Evolutionary conservation across 1,140 invertebrate species (phyloP), one percentile per base, ranked within the genome.

Genomic region (Chironomus striatipennis): DNA sequence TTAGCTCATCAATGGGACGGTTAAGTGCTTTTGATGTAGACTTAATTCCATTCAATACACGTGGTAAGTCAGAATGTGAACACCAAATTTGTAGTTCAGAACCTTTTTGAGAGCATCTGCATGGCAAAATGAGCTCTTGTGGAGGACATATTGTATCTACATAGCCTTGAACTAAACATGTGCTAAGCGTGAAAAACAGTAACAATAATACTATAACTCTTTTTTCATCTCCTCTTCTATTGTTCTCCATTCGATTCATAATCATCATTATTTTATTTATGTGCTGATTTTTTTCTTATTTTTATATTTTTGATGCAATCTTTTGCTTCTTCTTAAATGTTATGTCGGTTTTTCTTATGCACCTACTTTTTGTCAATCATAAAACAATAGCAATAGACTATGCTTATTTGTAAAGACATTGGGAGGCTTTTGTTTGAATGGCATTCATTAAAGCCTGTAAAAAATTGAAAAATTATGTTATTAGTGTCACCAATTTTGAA

Each of bases 61-160:
- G 88, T 1, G 88, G 87, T 74, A 94, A 83, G 77, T 94, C 92
- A 83, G 91, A 93, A 81, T 94, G 92, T 57, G 92, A 93, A 80
- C 93, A 86, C 85, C 85, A 85, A 77, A 86, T 83, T 79, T 86
- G 84, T 72, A 85, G 83, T 76, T 85, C 83, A 64, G 82, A 81
- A 75, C 79, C 82, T 12, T 82, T 77, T 34, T 83, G 78, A 10
- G 84, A 80, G 77, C 85, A 86, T 57, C 83, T 79, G 77, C 85
- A 86, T 10, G 85, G 85, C 74, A 85, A 75, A 73, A 85, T 86
- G 8, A 81, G 80, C 76, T 84, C 82, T 0, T 83, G 81, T 18
- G 83, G 83, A 21, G 85, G 85, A 78, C 85, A 86, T 77, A 76
- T 78, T 43, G 77, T 74, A 24, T 72, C 77, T 73, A 75, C 74